Percentiles rank a stretch among this genome's conserved stretches.
Evolutionary conservation across 2,797 vertebrate genomes (phyloP).

Genomic region (Thamnophis elegans): DNA sequence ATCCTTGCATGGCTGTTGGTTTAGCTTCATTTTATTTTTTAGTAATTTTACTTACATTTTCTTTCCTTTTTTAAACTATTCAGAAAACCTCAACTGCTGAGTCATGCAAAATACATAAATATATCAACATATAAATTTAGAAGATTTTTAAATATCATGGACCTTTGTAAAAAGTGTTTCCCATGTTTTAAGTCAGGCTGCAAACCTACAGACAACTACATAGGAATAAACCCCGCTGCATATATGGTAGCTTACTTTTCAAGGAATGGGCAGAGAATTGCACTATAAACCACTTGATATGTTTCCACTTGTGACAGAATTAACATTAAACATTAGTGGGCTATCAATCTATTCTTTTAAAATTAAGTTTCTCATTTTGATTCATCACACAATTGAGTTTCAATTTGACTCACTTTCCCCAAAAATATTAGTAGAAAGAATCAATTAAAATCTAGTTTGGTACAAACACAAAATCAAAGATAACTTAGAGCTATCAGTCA

Average conservation of each 20-base stretch:
- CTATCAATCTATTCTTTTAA: not conserved
- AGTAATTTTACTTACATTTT: not conserved
- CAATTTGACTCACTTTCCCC: conserved; percentile 19
- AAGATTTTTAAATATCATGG: not conserved
- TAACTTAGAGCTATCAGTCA: not conserved
- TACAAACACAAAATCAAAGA: conserved; percentile 35
- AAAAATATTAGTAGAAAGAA: conserved; percentile 2
- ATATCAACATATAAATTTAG: not conserved
- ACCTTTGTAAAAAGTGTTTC: not conserved
- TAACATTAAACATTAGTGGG: not conserved
- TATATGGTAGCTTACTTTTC: not conserved
- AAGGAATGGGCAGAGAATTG: not conserved
- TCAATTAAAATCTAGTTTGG: conserved; percentile 11
- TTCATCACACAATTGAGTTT: not conserved
- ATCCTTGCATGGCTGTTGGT: not conserved
- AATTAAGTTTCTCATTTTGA: not conserved
- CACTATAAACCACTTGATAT: not conserved
- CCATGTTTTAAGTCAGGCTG: not conserved
- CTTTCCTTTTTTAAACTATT: not conserved
- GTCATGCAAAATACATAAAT: not conserved
- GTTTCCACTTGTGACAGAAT: not conserved
- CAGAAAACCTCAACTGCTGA: not conserved
- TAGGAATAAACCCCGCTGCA: not conserved
- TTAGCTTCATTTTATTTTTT: not conserved
- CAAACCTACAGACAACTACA: not conserved